Conservation (phyloP, 1,140 invertebrate species). For the Fopius arisanus region DNA sequence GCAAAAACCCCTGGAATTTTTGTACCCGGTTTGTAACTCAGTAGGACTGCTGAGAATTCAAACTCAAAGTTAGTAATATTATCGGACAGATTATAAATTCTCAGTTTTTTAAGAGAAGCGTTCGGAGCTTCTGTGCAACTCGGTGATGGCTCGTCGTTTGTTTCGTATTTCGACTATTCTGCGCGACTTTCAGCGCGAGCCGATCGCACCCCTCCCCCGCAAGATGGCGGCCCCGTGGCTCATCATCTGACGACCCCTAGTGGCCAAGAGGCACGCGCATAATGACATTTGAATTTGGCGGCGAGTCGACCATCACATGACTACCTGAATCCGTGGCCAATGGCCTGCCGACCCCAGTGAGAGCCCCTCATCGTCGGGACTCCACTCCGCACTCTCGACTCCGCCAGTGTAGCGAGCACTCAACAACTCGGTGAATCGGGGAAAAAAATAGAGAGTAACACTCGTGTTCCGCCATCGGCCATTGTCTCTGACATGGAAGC, state of each 20-base stretch:
- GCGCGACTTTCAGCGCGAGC: background rate
- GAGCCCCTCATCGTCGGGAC: too few relatives aligned
- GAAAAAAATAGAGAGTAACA: slow-evolving; percentile 29
- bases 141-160: background rate
- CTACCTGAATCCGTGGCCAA: too few relatives aligned
- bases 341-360: too few relatives aligned
- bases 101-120: background rate
- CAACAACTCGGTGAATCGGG: background rate
- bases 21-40: too few relatives aligned
- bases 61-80: too few relatives aligned
- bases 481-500: slow-evolving; percentile 64
- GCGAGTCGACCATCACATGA: too few relatives aligned
- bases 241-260: too few relatives aligned
- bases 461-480: slow-evolving; percentile 53
- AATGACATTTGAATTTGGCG: too few relatives aligned
- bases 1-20: too few relatives aligned
- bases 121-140: slow-evolving; percentile 9
- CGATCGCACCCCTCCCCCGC: background rate
- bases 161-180: slow-evolving; percentile 13
- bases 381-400: slow-evolving; percentile 28
- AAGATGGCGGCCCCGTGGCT: background rate
- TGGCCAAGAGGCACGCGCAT: too few relatives aligned
- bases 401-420: slow-evolving; percentile 6
- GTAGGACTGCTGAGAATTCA: too few relatives aligned
- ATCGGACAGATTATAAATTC: too few relatives aligned